Percentiles rank a stretch among this genome's conserved stretches.
Evolutionary conservation across 2,888 invertebrate species (phyloP).

Genomic region (Phalera bucephala): DNA sequence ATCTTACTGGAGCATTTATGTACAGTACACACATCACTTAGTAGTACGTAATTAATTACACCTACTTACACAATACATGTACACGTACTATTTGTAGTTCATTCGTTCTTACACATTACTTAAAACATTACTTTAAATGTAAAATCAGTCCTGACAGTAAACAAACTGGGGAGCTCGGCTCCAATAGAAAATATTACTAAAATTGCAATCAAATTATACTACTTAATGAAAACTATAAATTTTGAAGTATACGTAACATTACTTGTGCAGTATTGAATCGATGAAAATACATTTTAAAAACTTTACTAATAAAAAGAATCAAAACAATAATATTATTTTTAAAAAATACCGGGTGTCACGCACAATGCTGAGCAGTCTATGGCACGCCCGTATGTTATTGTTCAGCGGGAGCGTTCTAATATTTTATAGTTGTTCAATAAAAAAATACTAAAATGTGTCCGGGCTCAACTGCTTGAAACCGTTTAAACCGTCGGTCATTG

Average conservation of each 20-base stretch:
- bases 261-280: too few species aligned
- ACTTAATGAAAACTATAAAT: too few species aligned
- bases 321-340: background rate
- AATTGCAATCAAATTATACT: background rate
- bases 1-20: slow-evolving; percentile 10
- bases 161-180: background rate
- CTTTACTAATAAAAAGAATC: too few species aligned
- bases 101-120: background rate
- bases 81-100: background rate
- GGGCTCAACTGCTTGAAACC: background rate
- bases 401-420: too few species aligned
- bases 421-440: too few species aligned
- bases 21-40: slow-evolving; percentile 4
- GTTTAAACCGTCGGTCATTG: background rate
- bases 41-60: background rate
- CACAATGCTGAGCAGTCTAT: background rate
- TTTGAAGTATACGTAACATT: too few species aligned
- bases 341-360: background rate
- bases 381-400: background rate
- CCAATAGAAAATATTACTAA: background rate
- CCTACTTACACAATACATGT: background rate
- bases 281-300: too few species aligned
- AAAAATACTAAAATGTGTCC: background rate
- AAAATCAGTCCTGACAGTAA: background rate
- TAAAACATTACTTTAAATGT: background rate